Evolutionary conservation across 2,888 invertebrate species (phyloP).

Genomic region (Stenodera caucasica): DNA sequence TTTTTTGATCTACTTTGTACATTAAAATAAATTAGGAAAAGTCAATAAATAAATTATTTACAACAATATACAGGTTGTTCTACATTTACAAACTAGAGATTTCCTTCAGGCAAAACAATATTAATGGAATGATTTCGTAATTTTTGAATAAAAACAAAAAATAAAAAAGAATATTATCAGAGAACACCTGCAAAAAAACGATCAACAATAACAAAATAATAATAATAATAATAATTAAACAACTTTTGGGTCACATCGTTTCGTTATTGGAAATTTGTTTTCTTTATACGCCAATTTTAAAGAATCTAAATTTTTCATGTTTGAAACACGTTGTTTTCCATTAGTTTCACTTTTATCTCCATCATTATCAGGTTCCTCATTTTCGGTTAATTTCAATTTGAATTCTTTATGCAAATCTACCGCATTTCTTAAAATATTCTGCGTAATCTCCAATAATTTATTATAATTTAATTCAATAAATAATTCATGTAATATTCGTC

Average conservation of each 20-base stretch:
- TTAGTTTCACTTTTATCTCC: not conserved
- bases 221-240: conserved; percentile 18
- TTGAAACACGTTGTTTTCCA: conserved; percentile 25
- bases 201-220: conserved; percentile 14
- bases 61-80: conserved; percentile 5
- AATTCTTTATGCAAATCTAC: conserved; percentile 27
- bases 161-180: not conserved
- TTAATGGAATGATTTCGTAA: not conserved
- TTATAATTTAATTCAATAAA: conserved; percentile 84
- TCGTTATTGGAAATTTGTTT: conserved; percentile 62
- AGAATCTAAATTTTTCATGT: conserved; percentile 52
- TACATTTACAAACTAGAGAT: not conserved
- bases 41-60: conserved; percentile 12
- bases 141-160: no score
- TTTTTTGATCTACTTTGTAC: not conserved
- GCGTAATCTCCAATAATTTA: conserved; percentile 60
- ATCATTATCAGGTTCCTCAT: conserved; percentile 3
- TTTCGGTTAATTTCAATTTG: conserved; percentile 10
- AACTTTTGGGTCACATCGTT: conserved; percentile 25
- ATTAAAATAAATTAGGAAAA: not conserved
- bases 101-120: not conserved
- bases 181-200: conserved; percentile 15
- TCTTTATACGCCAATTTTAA: conserved; percentile 62
- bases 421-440: conserved; percentile 52
- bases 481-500: conserved; percentile 90